Percentiles rank a stretch among this genome's conserved stretches.
phyloP scores from a whole-genome alignment of 2,113 vertebrate species.

The Saguinus imperator region DNA sequence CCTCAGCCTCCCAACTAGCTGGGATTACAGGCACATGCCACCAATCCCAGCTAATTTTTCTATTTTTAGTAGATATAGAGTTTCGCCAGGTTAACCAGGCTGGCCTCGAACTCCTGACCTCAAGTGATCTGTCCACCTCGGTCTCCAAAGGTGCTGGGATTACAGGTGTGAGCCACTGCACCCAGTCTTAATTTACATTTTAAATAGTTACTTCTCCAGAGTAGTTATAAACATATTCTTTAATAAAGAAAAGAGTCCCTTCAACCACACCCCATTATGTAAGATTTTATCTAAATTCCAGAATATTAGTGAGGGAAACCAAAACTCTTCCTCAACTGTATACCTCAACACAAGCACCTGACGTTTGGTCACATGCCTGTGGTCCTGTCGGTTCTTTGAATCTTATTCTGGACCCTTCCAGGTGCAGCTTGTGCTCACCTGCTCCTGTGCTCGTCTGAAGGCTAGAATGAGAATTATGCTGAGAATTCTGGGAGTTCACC shows the following conservation, averaged over 20 bases:
- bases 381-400: background rate
- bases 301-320: too few relatives aligned
- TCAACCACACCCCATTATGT: background rate
- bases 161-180: too few relatives aligned
- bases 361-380: accelerated
- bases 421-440: accelerated
- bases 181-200: background rate
- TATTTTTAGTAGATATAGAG: too few relatives aligned
- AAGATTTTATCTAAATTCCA: background rate
- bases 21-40: too few relatives aligned
- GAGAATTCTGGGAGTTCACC: background rate
- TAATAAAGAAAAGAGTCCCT: background rate
- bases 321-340: background rate
- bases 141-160: too few relatives aligned
- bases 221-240: background rate
- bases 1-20: too few relatives aligned
- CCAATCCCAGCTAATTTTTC: too few relatives aligned
- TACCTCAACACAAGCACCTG: too few relatives aligned
- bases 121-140: too few relatives aligned
- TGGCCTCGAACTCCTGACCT: too few relatives aligned
- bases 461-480: background rate
- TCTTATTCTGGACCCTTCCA: background rate
- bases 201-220: background rate
- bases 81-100: too few relatives aligned
- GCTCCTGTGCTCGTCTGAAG: background rate